Evolutionary conservation across 2,888 invertebrate genomes (phyloP).

Genomic region (Mamestra brassicae): DNA sequence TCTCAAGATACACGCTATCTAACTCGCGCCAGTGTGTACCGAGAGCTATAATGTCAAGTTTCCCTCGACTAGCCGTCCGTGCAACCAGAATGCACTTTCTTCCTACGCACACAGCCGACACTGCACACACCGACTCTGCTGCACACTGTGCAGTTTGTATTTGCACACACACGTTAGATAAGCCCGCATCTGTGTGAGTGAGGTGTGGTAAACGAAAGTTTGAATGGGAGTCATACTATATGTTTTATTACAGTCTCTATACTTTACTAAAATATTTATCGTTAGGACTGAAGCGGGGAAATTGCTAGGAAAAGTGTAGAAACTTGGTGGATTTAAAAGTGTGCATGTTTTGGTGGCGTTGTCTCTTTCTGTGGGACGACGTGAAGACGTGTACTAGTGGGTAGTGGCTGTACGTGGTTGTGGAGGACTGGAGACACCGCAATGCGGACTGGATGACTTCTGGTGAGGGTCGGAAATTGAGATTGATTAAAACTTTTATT

Average conservation of each 20-base stretch:
- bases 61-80: conserved; percentile 85
- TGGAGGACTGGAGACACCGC: conserved; percentile 21
- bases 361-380: conserved; percentile 33
- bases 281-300: conserved; percentile 58
- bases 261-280: conserved; percentile 63
- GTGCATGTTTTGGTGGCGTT: conserved; percentile 35
- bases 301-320: conserved; percentile 62
- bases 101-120: conserved; percentile 74
- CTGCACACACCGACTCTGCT: conserved; percentile 19
- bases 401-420: background rate
- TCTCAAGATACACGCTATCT: conserved; percentile 66
- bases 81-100: conserved; percentile 90
- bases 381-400: background rate
- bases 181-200: conserved; percentile 46
- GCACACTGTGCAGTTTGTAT: conserved; percentile 56
- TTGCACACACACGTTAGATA: conserved; percentile 53
- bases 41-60: conserved; percentile 81
- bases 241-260: conserved; percentile 60
- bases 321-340: conserved; percentile 46
- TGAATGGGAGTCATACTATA: conserved; percentile 66
- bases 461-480: background rate
- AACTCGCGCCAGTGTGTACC: conserved; percentile 54
- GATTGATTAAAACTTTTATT: background rate
- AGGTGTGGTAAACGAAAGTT: conserved; percentile 67
- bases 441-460: conserved; percentile 31